Conservation (phyloP, 2,113 vertebrate species). For the Garra rufa region DNA sequence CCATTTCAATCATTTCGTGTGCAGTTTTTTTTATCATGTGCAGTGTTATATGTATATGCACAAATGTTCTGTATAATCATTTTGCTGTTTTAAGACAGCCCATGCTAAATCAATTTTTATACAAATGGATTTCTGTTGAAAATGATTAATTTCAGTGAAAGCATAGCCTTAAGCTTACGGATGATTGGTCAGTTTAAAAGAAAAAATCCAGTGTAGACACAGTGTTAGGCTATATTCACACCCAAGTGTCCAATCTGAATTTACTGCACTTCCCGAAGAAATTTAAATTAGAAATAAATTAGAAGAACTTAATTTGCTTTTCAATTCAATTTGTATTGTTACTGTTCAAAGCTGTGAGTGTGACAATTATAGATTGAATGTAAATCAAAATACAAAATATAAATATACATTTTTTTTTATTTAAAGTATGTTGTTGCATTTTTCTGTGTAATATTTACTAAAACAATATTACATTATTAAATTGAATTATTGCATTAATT, state of each 20-base stretch:
- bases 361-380: too few species aligned
- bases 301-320: not conserved
- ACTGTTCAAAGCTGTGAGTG: too few species aligned
- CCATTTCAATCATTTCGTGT: not conserved
- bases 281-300: too few species aligned
- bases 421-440: not conserved
- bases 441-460: not conserved
- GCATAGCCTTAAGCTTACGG: too few species aligned
- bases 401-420: too few species aligned
- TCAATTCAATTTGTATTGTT: too few species aligned
- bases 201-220: not conserved
- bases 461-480: too few species aligned
- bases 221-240: constrained; percentile 1
- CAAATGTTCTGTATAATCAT: not conserved
- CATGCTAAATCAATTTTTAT: not conserved
- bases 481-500: not conserved
- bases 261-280: too few species aligned
- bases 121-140: not conserved
- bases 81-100: not conserved
- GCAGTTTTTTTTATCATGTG: not conserved
- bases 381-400: not conserved
- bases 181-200: not conserved
- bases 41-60: not conserved
- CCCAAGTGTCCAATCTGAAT: not conserved
- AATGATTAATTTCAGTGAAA: not conserved